phyloP scores from a whole-genome alignment of 2,888 invertebrate genomes.

The Tupiocoris notatus region DNA sequence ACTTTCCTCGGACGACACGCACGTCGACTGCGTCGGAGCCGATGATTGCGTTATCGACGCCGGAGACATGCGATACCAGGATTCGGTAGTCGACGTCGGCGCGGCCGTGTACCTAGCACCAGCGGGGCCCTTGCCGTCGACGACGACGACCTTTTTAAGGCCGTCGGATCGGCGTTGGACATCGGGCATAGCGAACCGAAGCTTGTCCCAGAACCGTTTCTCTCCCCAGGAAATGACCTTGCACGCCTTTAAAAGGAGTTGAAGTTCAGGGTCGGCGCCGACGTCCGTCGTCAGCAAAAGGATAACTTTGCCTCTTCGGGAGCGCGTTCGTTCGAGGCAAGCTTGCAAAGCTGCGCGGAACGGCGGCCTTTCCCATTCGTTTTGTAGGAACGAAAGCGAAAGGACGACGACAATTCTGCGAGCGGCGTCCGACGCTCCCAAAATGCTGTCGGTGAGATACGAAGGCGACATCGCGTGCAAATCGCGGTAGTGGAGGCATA shows the following conservation, averaged over 20 bases:
- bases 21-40: constrained; percentile 51
- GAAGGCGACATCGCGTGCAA: constrained; percentile 55
- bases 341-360: constrained; percentile 88
- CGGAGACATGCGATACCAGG: constrained; percentile 64
- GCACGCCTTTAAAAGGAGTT: constrained; percentile 83
- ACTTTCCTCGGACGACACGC: constrained; percentile 52
- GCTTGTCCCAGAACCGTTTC: constrained; percentile 89
- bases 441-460: constrained; percentile 57
- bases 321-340: constrained; percentile 77
- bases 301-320: constrained; percentile 84
- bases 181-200: constrained; percentile 87
- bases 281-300: constrained; percentile 75
- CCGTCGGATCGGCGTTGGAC: constrained; percentile 54
- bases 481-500: constrained; percentile 88
- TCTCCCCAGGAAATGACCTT: constrained; percentile 84
- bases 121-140: constrained; percentile 59
- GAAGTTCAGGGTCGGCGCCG: constrained; percentile 81
- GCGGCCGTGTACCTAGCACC: constrained; percentile 69
- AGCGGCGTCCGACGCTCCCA: constrained; percentile 84
- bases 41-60: constrained; percentile 50
- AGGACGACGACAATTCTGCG: constrained; percentile 82
- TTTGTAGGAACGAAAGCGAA: constrained; percentile 84
- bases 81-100: constrained; percentile 62
- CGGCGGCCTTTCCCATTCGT: constrained; percentile 90
- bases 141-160: constrained; percentile 44